Evolutionary conservation across 1,140 invertebrate genomes (phyloP).

Genomic region (Macrobrachium rosenbergii): DNA sequence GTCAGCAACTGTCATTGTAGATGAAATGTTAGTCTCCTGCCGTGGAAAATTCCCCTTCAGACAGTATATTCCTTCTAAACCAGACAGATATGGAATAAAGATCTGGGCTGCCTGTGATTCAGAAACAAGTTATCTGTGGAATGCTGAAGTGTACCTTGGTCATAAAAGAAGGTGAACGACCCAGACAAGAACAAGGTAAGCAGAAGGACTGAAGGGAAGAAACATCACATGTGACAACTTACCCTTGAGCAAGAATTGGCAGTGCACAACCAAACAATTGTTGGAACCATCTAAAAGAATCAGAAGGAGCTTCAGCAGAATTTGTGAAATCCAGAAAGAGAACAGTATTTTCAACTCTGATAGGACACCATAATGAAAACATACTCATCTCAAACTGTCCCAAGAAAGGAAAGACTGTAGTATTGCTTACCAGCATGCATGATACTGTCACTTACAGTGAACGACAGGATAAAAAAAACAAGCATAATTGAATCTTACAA

Average conservation of each 20-base stretch:
- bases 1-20: slow-evolving; percentile 1
- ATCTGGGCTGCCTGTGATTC: too few relatives aligned
- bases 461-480: slow-evolving; percentile 6
- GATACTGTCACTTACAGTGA: not conserved
- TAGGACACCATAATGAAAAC: not conserved
- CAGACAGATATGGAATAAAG: too few relatives aligned
- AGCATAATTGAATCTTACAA: not conserved
- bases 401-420: not conserved
- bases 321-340: not conserved
- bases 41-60: not conserved
- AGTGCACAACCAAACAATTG: not conserved
- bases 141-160: too few relatives aligned
- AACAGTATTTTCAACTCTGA: not conserved
- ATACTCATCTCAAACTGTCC: not conserved
- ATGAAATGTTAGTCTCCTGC: not conserved
- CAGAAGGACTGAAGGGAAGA: not conserved
- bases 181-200: too few relatives aligned
- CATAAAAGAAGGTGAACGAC: too few relatives aligned
- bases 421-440: not conserved
- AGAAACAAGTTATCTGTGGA: too few relatives aligned
- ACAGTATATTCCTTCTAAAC: not conserved
- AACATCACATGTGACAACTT: not conserved
- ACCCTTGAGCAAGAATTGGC: not conserved
- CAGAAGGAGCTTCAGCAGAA: not conserved
- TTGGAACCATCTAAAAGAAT: too few relatives aligned